A percentile compares a stretch with the other conserved stretches of the same genome.
These are phyloP conservation scores for Eledona agricola DNA, from an alignment of 2,888 invertebrate genomes.

Conservation along the genomic window DNA sequence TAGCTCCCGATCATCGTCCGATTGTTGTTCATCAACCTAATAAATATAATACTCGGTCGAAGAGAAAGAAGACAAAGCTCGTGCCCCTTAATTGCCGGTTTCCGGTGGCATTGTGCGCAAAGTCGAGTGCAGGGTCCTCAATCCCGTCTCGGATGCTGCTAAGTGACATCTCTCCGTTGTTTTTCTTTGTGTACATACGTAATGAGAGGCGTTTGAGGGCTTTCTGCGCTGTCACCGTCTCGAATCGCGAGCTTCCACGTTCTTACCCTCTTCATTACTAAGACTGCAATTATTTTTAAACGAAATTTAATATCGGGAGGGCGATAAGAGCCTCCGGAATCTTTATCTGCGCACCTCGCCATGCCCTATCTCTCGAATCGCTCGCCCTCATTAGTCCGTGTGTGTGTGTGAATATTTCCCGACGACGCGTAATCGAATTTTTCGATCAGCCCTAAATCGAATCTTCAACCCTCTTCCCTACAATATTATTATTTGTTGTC, in stretches of 20 bases:
- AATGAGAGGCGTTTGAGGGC: constrained; percentile 22
- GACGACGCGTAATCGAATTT: too few relatives aligned
- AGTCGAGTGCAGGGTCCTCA: constrained; percentile 20
- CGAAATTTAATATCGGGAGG: constrained; percentile 28
- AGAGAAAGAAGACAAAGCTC: too few relatives aligned
- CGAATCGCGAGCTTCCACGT: constrained; percentile 35
- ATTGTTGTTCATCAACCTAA: too few relatives aligned
- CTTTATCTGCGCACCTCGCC: too few relatives aligned
- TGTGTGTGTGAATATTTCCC: too few relatives aligned
- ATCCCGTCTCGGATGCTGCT: constrained; percentile 33
- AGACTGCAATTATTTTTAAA: constrained; percentile 33
- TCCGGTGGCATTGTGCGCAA: constrained; percentile 25
- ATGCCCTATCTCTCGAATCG: too few relatives aligned
- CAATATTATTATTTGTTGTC: constrained; percentile 35
- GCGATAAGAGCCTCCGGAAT: constrained; percentile 7
- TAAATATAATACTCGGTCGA: too few relatives aligned
- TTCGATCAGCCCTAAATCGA: too few relatives aligned
- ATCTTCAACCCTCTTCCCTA: too few relatives aligned
- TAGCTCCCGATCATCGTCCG: too few relatives aligned
- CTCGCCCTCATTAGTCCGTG: too few relatives aligned
- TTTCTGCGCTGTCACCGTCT: constrained; percentile 34
- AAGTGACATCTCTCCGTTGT: constrained; percentile 45
- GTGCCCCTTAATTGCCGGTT: constrained; percentile 29
- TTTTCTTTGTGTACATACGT: constrained; percentile 27
- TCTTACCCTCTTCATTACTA: constrained; percentile 36